Evolutionary conservation across 2,888 invertebrate genomes (phyloP).

Genomic region (Megamerina dolium): DNA sequence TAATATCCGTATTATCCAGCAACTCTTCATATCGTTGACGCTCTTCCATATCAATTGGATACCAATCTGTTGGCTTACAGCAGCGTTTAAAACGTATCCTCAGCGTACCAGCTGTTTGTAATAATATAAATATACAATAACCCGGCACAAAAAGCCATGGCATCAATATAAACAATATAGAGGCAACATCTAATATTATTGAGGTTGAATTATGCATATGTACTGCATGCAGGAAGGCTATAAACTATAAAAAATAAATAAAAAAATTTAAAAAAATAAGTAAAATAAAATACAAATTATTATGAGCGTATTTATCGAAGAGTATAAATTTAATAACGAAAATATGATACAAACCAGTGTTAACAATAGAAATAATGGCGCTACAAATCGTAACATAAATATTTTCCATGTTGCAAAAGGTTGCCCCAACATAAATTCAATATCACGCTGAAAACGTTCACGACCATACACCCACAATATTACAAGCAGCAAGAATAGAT

Average conservation of each 20-base stretch:
- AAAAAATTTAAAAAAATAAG: slow-evolving; percentile 3
- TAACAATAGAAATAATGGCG: slow-evolving; percentile 32
- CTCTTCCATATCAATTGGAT: slow-evolving; percentile 36
- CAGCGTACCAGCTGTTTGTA: slow-evolving; percentile 32
- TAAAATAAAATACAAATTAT: too few relatives aligned
- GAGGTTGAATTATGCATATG: slow-evolving; percentile 15
- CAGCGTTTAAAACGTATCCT: slow-evolving; percentile 33
- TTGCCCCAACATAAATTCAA: slow-evolving; percentile 69
- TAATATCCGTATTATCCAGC: slow-evolving; percentile 35
- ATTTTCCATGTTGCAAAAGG: slow-evolving; percentile 52
- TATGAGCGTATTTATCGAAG: too few relatives aligned
- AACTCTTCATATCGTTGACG: slow-evolving; percentile 39
- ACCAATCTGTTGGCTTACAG: slow-evolving; percentile 44
- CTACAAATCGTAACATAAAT: slow-evolving; percentile 37
- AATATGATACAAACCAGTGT: slow-evolving; percentile 25
- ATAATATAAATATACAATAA: slow-evolving; percentile 32
- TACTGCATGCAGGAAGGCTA: too few relatives aligned
- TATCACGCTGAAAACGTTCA: slow-evolving; percentile 57
- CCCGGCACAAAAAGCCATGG: slow-evolving; percentile 37
- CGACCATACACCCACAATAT: slow-evolving; percentile 79
- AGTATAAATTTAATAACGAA: not conserved
- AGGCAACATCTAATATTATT: slow-evolving; percentile 13
- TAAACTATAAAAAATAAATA: too few relatives aligned
- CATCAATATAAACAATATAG: slow-evolving; percentile 25
- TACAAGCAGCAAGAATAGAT: slow-evolving; percentile 68